These are phyloP conservation scores for Corythoichthys intestinalis DNA, from an alignment of 2,113 vertebrate species.

Conservation along the genomic window DNA sequence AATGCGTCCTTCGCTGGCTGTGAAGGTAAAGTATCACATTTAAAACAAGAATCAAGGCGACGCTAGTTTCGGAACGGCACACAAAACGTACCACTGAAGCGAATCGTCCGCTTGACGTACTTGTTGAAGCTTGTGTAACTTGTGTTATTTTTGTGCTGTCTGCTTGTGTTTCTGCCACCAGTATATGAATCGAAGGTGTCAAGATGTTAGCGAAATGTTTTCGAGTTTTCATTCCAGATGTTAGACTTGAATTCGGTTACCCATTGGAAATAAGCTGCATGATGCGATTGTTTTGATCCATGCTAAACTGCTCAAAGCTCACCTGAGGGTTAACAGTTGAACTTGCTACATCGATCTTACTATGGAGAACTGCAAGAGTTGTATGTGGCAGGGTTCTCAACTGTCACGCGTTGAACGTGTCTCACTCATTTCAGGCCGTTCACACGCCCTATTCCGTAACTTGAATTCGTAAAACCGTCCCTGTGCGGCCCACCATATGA, in stretches of 20 bases:
- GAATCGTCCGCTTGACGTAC: conserved; percentile 13
- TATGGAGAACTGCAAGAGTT: neutral
- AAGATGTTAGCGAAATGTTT: conserved; percentile 68
- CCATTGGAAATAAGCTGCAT: conserved; percentile 2
- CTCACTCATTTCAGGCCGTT: too few species aligned
- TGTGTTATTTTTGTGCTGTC: conserved; percentile 68
- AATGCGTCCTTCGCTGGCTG: conserved; percentile 55
- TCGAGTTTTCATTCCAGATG: conserved; percentile 68
- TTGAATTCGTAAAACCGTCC: too few species aligned
- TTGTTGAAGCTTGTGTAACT: conserved; percentile 63
- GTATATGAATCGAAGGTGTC: conserved; percentile 68
- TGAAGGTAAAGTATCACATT: conserved; percentile 63
- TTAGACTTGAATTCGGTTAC: conserved; percentile 37
- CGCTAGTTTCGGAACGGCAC: neutral
- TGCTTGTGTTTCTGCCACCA: conserved; percentile 65
- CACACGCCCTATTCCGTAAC: too few species aligned
- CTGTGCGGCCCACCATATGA: too few species aligned
- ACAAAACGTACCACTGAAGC: neutral
- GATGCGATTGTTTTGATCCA: neutral
- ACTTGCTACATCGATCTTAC: neutral
- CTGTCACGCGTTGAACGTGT: too few species aligned
- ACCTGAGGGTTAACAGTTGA: neutral
- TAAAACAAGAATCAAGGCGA: neutral
- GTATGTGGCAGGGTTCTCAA: neutral
- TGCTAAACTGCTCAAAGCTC: neutral